Base-by-base conservation (phyloP, 2,797 vertebrate genomes). In the Chloroceryle amazona region DNA sequence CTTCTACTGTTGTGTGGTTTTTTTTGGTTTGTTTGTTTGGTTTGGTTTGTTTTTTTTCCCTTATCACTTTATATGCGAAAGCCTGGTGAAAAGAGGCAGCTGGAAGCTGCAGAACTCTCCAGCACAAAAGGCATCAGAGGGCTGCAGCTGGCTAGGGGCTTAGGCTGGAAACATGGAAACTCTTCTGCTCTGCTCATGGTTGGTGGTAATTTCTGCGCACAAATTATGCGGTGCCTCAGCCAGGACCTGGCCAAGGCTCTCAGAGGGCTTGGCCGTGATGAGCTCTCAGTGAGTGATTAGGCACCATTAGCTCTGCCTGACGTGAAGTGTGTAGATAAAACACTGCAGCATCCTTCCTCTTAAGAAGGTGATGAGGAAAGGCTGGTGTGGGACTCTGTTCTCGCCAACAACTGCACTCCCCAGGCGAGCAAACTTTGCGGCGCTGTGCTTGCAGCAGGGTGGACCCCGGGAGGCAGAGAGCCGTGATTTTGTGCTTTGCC, bases 371-470 rank as follows among this genome's bases (percentile, higher is more conserved):
- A 26, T 3, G 20, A 55, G 65, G 26, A 57, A 33, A 54, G 60
- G 11, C 82, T 61, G 57, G 1, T 6, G 55, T 15, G 63, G 44
- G 63, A 18, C 37, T 42, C 29, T 6, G 42, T 7, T 51, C 10
- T 54, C 52, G 46, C 26, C 3, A 19, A 39, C 54, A 35, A 3
- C 19, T 2, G n/a, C 3, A 31, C 11, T 65, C 51, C n/a, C 21
- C 1, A 26, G 13, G 54, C 1, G 3, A 63, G 55, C n/a, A 22
- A 33, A 11, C 26, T 35, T 6, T 5, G 17, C 54, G 6, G 47
- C 0, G 4, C 55, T 3, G 33, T 5, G 1, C 18, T 29, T 1
- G 2, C 22, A 10, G 58, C 3, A 0, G 39, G 23, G 1, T 5
- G 37, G 37, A 51, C 20, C 47, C 23, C 25, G 1, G 39, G 15